Percentiles rank a stretch among this genome's conserved stretches.
Conservation (phyloP, 2,113 vertebrate species). For the Tragulus kanchil region DNA sequence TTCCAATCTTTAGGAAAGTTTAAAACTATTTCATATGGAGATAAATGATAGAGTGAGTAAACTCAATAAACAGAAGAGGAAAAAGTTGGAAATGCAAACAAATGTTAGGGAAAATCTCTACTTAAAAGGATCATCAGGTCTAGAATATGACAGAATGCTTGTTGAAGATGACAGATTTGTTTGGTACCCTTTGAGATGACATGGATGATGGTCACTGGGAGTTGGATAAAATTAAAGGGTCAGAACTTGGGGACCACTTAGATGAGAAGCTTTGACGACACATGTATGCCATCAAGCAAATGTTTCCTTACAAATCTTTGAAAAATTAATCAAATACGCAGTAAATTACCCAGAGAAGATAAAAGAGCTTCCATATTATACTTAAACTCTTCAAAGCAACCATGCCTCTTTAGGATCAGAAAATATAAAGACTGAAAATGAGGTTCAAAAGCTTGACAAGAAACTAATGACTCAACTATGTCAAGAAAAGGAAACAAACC, state of each 20-base stretch:
- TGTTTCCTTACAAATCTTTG: not conserved
- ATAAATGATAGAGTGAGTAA: not conserved
- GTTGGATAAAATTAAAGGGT: not conserved
- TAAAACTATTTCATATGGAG: not conserved
- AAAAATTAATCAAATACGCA: not conserved
- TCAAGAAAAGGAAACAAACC: conserved; percentile 9
- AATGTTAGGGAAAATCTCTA: not conserved
- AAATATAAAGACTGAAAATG: not conserved
- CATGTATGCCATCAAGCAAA: not conserved
- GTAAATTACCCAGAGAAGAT: not conserved
- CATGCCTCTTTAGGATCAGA: not conserved
- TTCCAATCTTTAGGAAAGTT: not conserved
- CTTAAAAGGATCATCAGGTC: not conserved
- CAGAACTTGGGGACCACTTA: not conserved
- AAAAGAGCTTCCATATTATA: not conserved
- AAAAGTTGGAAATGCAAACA: not conserved
- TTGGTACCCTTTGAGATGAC: not conserved
- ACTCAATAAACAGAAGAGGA: not conserved
- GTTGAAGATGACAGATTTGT: not conserved
- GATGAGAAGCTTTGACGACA: not conserved
- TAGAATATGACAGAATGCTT: not conserved
- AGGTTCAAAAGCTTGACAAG: conserved; percentile 6
- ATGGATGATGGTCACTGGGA: not conserved
- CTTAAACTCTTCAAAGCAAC: not conserved
- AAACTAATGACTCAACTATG: not conserved